phyloP scores from a whole-genome alignment of 2,797 vertebrate species.

The Eremophila alpestris region DNA sequence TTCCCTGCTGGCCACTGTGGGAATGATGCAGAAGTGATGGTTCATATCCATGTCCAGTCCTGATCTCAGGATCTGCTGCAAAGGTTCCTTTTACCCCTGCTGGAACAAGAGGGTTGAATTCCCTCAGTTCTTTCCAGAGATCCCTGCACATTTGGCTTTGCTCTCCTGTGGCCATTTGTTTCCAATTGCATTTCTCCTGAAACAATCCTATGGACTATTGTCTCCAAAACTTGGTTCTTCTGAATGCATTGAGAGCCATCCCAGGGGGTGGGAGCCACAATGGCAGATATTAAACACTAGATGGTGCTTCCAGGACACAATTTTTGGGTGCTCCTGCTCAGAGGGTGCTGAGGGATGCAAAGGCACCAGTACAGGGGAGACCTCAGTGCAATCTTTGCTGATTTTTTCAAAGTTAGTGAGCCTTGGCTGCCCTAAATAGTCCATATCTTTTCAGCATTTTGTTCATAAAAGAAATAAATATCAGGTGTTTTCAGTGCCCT shows the following conservation, averaged over 20 bases:
- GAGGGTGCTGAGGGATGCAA: neutral
- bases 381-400: neutral
- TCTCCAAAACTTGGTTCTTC: neutral
- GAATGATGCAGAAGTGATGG: neutral
- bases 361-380: neutral
- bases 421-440: neutral
- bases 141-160: neutral
- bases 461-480: neutral
- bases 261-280: neutral
- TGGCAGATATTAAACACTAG: constrained; percentile 2
- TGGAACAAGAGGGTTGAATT: neutral
- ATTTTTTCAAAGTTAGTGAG: neutral
- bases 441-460: neutral
- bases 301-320: neutral
- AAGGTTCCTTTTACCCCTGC: neutral
- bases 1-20: neutral
- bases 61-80: neutral
- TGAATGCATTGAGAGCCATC: neutral
- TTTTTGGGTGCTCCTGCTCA: neutral
- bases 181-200: neutral
- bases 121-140: neutral
- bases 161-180: neutral
- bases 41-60: neutral
- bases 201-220: neutral
- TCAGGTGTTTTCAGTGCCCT: neutral